These are phyloP conservation scores for Bemisia tabaci DNA, from an alignment of 1,140 invertebrate species.

Conservation along the genomic window DNA sequence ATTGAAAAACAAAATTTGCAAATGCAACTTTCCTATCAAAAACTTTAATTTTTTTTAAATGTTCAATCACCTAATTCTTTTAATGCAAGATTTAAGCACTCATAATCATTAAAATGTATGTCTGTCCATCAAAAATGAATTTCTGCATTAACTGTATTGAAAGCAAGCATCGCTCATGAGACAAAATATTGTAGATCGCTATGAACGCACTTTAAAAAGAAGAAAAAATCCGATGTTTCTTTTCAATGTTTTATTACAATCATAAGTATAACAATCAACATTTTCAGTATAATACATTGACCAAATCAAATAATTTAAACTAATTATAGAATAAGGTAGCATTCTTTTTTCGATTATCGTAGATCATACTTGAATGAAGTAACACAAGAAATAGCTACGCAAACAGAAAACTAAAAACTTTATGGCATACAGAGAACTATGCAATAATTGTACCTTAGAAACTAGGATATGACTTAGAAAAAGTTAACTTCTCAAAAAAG, in stretches of 20 bases:
- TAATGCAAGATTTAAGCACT: too few relatives aligned
- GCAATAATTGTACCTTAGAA: neutral
- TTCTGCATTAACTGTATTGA: too few relatives aligned
- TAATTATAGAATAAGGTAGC: neutral
- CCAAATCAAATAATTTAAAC: neutral
- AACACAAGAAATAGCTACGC: neutral
- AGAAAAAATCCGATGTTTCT: too few relatives aligned
- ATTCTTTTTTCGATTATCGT: neutral
- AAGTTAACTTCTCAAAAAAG: neutral
- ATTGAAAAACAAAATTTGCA: too few relatives aligned
- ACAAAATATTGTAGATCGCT: too few relatives aligned
- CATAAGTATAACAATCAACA: neutral
- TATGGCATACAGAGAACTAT: neutral
- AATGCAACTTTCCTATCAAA: too few relatives aligned
- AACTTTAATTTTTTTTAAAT: too few relatives aligned
- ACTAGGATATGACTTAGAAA: neutral
- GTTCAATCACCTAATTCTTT: too few relatives aligned
- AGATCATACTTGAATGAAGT: neutral
- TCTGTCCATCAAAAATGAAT: too few relatives aligned
- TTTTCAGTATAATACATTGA: neutral
- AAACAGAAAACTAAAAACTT: neutral
- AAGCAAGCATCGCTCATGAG: too few relatives aligned
- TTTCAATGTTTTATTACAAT: neutral
- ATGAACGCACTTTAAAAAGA: too few relatives aligned
- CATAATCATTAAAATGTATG: too few relatives aligned